Percentiles rank a stretch among this genome's conserved stretches.
Conservation (phyloP, 2,888 invertebrate species). For the Nebria brevicollis region DNA sequence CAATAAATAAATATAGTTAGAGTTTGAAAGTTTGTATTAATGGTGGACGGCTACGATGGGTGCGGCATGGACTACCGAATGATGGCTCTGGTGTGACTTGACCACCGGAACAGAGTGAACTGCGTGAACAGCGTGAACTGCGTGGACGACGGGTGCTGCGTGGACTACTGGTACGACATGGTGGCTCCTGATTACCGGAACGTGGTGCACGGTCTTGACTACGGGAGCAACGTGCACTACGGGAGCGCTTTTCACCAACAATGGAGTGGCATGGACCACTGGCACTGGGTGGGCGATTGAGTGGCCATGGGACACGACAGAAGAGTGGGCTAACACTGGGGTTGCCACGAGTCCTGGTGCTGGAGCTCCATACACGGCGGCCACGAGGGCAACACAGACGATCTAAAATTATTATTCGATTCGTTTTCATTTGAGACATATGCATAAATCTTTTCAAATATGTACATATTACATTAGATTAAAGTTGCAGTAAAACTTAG, state of each 20-base stretch:
- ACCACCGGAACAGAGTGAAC: slow-evolving; percentile 50
- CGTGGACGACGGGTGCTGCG: slow-evolving; percentile 38
- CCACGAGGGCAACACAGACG: slow-evolving; percentile 65
- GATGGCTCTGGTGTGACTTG: slow-evolving; percentile 48
- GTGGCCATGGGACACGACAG: slow-evolving; percentile 55
- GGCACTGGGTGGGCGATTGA: slow-evolving; percentile 54
- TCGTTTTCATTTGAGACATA: not conserved
- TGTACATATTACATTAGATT: too few relatives aligned
- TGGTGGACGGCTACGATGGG: slow-evolving; percentile 48
- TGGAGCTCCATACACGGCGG: slow-evolving; percentile 60
- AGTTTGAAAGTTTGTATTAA: not conserved
- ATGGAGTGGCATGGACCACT: slow-evolving; percentile 53
- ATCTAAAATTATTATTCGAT: slow-evolving; percentile 59
- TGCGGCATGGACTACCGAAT: slow-evolving; percentile 50
- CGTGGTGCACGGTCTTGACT: slow-evolving; percentile 54
- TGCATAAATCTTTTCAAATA: not conserved
- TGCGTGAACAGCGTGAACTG: slow-evolving; percentile 50
- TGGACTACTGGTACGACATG: slow-evolving; percentile 49
- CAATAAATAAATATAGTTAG: slow-evolving; percentile 14
- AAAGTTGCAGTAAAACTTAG: too few relatives aligned
- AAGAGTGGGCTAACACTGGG: slow-evolving; percentile 50
- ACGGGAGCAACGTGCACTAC: slow-evolving; percentile 53
- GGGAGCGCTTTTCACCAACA: slow-evolving; percentile 55
- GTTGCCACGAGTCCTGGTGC: slow-evolving; percentile 49
- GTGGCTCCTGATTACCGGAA: slow-evolving; percentile 54